Conservation (phyloP, 1,140 invertebrate species). For the Euwallacea similis region DNA sequence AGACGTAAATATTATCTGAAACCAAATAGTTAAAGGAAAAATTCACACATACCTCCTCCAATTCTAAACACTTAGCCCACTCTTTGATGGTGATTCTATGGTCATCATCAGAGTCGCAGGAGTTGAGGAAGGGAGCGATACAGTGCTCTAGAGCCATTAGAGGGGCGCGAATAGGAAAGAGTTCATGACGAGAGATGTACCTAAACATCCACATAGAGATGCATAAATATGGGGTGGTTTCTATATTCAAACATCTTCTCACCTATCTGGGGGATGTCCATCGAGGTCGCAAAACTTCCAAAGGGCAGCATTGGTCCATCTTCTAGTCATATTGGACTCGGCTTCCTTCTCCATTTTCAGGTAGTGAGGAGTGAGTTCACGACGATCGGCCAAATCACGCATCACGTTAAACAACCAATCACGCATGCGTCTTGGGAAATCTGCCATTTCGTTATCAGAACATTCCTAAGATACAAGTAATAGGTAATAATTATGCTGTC, state of each 20-base stretch:
- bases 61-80: slow-evolving; percentile 89
- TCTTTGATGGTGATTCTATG: slow-evolving; percentile 87
- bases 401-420: slow-evolving; percentile 97
- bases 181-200: slow-evolving; percentile 86
- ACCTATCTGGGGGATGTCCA: slow-evolving; percentile 82
- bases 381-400: slow-evolving; percentile 88
- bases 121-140: slow-evolving; percentile 92
- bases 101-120: slow-evolving; percentile 83
- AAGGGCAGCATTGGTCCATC: slow-evolving; percentile 89
- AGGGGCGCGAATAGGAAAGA: slow-evolving; percentile 92
- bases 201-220: slow-evolving; percentile 48
- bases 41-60: slow-evolving; percentile 66
- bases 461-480: slow-evolving; percentile 61
- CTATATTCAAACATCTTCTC: no score
- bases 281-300: slow-evolving; percentile 98
- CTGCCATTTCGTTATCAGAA: slow-evolving; percentile 79
- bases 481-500: not conserved
- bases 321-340: slow-evolving; percentile 77
- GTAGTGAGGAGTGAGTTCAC: slow-evolving; percentile 83
- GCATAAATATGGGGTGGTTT: not conserved
- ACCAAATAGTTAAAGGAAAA: slow-evolving; percentile 42
- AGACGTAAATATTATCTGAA: not conserved
- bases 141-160: slow-evolving; percentile 91
- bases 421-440: slow-evolving; percentile 91
- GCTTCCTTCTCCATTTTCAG: slow-evolving; percentile 85